Base-by-base conservation (phyloP, 2,797 vertebrate species). In the Catostomus latipinnis region DNA sequence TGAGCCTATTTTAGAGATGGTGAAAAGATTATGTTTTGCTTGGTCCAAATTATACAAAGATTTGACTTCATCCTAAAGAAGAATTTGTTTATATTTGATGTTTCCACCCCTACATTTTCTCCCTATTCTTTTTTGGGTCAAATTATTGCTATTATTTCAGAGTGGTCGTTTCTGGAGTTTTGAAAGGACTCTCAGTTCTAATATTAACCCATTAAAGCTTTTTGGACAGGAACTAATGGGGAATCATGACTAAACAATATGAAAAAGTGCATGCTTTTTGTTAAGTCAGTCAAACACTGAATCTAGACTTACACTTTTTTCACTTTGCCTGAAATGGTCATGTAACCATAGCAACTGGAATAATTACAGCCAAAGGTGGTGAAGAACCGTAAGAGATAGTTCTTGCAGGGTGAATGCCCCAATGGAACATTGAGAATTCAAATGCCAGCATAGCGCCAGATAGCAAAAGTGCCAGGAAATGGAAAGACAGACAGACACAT, bases 401-500 rank as follows among this genome's bases (percentile, higher is more conserved):
- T 81, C 45, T 78, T 68, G 66, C 16, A 45, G 74, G 71, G 14
- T 62, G 18, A 75, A 63, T 66, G 45, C 50, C 34, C 16, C 14
- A 63, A 7, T 34, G 46, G 74, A 74, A 54, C 4, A 12, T 12
- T 4, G 66, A 22, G 65, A 43, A 78, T 80, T 76, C 60, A 76
- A 60, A 82, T 77, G 12, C 72, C 70, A 78, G 68, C 46, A 16
- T 46, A 72, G 56, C 76, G 54, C 13, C 16, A 48, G 16, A 45
- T 58, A 82, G 11, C 6, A 13, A 56, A 58, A 22, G 6, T 11
- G 22, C 18, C 61, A 60, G 48, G 22, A 53, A 43, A 78, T 8
- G 16, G n/a, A 22, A 8, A 58, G 8, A 13, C 49, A 65, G 7
- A 65, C 61, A 53, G 48, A 43, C 62, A 74, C 62, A 18, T 52